Conservation (phyloP, 2,797 vertebrate genomes). For the Siniperca scherzeri region DNA sequence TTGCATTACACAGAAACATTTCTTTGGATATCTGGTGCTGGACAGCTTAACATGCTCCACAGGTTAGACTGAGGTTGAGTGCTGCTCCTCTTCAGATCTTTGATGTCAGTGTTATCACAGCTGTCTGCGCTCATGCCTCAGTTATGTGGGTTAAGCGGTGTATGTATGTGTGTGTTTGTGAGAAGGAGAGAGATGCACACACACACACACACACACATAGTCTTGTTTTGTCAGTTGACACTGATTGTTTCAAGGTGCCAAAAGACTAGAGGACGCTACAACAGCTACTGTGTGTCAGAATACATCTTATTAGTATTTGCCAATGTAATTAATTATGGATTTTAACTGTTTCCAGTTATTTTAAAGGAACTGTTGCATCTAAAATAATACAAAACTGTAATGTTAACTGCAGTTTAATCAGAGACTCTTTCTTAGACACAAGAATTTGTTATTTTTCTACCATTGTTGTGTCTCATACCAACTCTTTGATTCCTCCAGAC, state of each 20-base stretch:
- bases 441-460: neutral
- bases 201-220: neutral
- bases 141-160: conserved; percentile 57
- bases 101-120: conserved; percentile 79
- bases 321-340: neutral
- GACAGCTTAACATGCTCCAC: conserved; percentile 47
- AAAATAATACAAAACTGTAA: neutral
- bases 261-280: conserved; percentile 40
- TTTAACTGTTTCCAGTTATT: neutral
- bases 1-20: conserved; percentile 7
- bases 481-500: conserved; percentile 57
- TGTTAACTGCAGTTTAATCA: neutral
- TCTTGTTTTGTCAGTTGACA: conserved; percentile 78
- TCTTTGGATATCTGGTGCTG: conserved; percentile 25
- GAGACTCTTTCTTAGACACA: no score
- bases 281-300: conserved; percentile 52
- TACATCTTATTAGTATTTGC: neutral
- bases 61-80: conserved; percentile 58
- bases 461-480: neutral
- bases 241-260: conserved; percentile 68
- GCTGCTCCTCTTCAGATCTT: conserved; percentile 68
- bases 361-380: neutral
- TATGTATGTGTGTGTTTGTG: conserved; percentile 26
- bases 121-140: conserved; percentile 70
- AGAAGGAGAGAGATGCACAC: conserved; percentile 28